phyloP scores from a whole-genome alignment of 1,140 invertebrate species.

The Conopomorpha cramerella region DNA sequence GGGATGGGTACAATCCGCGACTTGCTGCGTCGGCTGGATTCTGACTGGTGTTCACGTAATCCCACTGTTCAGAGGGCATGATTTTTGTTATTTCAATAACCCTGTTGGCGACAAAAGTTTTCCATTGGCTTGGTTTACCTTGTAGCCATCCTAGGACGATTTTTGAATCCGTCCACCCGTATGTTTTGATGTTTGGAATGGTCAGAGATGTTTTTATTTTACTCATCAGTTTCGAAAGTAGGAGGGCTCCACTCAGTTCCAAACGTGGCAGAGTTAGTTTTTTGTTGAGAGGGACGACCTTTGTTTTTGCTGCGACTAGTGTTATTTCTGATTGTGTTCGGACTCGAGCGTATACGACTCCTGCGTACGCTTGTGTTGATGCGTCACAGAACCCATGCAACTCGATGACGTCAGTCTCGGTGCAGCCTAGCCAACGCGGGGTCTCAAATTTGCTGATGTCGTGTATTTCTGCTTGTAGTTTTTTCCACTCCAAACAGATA shows the following conservation, averaged over 20 bases:
- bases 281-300: conserved; percentile 3
- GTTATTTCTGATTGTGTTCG: not conserved
- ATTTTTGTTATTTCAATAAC: not conserved
- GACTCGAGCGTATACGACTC: conserved; percentile 3
- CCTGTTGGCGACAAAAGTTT: conserved; percentile 2
- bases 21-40: not conserved
- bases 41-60: not conserved
- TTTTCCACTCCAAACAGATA: conserved; percentile 4
- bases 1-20: not conserved
- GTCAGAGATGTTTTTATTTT: conserved; percentile 3
- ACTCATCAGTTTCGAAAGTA: conserved; percentile 7
- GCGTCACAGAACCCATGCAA: conserved; percentile 7
- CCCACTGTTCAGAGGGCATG: not conserved
- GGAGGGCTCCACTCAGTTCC: conserved; percentile 5
- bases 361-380: conserved; percentile 6
- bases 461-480: conserved; percentile 3
- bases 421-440: conserved; percentile 3
- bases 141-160: conserved; percentile 8
- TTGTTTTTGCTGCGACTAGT: conserved; percentile 6
- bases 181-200: conserved; percentile 4
- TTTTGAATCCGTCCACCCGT: conserved; percentile 9
- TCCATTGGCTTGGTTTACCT: conserved; percentile 6
- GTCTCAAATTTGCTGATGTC: conserved; percentile 3
- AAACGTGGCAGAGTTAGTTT: conserved; percentile 2
- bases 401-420: not conserved